Percentiles rank a stretch among this genome's conserved stretches.
phyloP scores from a whole-genome alignment of 2,113 vertebrate species.

The Neodon shergylaensis region DNA sequence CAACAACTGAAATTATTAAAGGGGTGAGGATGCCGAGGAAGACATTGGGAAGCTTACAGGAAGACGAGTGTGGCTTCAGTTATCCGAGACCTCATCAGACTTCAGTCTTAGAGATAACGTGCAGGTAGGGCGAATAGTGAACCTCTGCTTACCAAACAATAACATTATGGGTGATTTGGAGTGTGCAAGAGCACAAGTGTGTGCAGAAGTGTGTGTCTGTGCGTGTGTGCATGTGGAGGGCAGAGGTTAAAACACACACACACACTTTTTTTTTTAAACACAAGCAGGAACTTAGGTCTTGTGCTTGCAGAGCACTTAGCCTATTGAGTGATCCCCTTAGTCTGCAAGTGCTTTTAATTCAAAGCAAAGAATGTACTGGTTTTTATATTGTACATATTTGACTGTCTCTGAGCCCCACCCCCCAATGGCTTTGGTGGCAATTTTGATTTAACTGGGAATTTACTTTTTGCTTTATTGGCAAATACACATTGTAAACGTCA shows the following conservation, averaged over 20 bases:
- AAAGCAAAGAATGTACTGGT: background rate
- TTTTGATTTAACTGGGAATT: slow-evolving; percentile 13
- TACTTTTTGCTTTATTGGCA: background rate
- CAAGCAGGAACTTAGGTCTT: background rate
- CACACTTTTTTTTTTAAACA: background rate
- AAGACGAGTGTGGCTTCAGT: slow-evolving; percentile 30
- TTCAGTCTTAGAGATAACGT: background rate
- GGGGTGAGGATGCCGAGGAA: background rate
- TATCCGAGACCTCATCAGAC: background rate
- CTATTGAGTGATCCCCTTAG: too few relatives aligned
- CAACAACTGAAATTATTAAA: slow-evolving; percentile 50
- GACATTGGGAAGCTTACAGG: background rate
- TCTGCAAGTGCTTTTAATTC: slow-evolving; percentile 14
- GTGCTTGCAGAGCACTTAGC: background rate
- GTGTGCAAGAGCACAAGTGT: background rate
- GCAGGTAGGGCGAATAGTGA: background rate
- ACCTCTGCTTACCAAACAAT: slow-evolving; percentile 24
- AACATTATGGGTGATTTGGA: background rate
- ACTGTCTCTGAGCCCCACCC: background rate
- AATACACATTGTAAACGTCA: background rate
- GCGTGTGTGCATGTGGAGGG: background rate
- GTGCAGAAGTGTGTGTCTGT: background rate
- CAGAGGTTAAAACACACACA: background rate
- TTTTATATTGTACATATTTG: slow-evolving; percentile 2
- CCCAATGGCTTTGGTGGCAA: background rate